Conservation (phyloP, 92 coral and sea anemone genomes). For the Actinostola sp. region DNA sequence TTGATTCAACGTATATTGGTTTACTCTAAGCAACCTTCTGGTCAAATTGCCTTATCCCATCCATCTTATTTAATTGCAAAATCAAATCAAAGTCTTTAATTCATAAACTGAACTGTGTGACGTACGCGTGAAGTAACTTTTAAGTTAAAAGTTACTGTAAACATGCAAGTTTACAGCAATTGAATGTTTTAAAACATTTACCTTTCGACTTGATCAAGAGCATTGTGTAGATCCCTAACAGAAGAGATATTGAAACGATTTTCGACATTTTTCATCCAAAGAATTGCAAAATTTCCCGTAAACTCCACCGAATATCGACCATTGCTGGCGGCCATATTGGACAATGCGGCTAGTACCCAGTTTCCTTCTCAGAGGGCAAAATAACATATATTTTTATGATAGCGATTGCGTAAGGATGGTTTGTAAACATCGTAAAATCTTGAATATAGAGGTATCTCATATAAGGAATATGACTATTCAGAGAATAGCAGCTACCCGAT, state of each 20-base stretch:
- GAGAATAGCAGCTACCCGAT: no score
- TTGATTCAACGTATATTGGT: no score
- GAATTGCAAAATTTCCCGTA: constrained; percentile 57
- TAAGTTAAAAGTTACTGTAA: background rate
- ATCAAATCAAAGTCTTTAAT: no score
- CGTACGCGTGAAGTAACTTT: no score
- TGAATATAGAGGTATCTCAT: no score
- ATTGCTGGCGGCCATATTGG: constrained; percentile 12
- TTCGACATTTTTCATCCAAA: constrained; percentile 72
- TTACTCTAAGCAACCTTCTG: no score
- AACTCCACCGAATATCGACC: constrained; percentile 35
- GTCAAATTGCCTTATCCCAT: no score
- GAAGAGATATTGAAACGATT: constrained; percentile 51
- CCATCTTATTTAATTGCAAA: no score
- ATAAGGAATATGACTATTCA: no score
- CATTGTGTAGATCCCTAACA: constrained; percentile 40
- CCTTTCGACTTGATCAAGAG: constrained; percentile 75
- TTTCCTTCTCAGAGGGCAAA: background rate
- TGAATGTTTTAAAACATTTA: background rate
- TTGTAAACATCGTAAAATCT: background rate
- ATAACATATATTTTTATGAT: background rate
- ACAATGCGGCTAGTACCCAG: constrained; percentile 1
- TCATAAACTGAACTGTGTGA: no score
- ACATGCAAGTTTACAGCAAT: background rate
- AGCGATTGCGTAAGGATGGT: background rate